phyloP scores from a whole-genome alignment of 2,113 vertebrate species.

The Chloroceryle aenea region DNA sequence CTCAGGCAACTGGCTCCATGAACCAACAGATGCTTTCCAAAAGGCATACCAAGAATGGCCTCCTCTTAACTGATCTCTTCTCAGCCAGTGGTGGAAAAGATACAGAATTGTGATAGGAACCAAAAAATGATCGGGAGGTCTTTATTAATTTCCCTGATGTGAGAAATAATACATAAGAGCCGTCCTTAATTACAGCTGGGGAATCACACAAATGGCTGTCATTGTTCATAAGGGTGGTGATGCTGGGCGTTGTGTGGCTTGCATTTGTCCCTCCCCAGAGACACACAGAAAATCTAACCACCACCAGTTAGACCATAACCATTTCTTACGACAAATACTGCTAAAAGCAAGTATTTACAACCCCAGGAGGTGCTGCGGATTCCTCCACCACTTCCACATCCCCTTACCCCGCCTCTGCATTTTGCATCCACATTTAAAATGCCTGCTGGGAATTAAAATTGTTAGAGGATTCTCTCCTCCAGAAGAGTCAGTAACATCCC shows the following conservation, averaged over 20 bases:
- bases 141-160: neutral
- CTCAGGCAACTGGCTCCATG: neutral
- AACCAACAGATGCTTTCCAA: neutral
- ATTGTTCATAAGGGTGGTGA: neutral
- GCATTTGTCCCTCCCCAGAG: neutral
- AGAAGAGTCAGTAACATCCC: neutral
- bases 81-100: neutral
- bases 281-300: neutral
- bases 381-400: neutral
- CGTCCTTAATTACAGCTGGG: neutral
- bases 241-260: neutral
- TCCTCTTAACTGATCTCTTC: neutral
- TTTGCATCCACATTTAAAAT: neutral
- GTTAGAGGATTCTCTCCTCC: neutral
- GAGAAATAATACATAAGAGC: neutral
- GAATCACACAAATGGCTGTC: neutral
- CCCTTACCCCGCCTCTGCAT: rapidly evolving
- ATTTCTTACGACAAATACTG: neutral
- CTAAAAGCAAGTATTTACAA: neutral
- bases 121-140: neutral
- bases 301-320: neutral
- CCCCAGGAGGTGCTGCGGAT: neutral
- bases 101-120: neutral
- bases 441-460: rapidly evolving
- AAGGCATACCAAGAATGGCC: neutral